Evolutionary conservation across 2,888 invertebrate genomes (phyloP).

Genomic region (Drosophila basisetae): DNA sequence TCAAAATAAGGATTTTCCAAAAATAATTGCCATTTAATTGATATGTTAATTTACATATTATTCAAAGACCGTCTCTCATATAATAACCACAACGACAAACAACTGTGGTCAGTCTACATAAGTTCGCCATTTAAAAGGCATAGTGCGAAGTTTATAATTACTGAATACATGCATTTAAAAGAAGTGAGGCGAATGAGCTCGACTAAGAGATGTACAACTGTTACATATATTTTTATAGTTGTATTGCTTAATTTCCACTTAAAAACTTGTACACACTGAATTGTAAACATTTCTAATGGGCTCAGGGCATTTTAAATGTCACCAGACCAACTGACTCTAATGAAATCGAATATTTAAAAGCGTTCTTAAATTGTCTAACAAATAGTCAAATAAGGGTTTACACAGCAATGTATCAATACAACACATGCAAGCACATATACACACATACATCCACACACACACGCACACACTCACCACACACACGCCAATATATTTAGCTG

Average conservation of each 20-base stretch:
- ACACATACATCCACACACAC: background rate
- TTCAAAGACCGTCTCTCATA: background rate
- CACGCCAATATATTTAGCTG: background rate
- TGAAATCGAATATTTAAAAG: background rate
- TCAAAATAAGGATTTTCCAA: background rate
- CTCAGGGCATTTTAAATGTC: no score
- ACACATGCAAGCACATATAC: background rate
- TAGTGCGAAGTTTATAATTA: accelerated
- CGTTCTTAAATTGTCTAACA: background rate
- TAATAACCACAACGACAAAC: background rate
- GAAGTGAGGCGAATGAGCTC: background rate
- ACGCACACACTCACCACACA: background rate
- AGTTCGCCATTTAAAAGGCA: background rate
- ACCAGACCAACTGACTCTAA: background rate
- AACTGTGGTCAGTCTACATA: background rate
- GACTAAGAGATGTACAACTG: background rate
- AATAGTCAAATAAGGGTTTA: background rate
- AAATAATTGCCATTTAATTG: background rate
- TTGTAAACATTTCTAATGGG: background rate
- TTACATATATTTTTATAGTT: background rate
- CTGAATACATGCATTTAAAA: background rate
- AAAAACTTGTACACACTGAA: background rate
- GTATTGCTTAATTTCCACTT: accelerated
- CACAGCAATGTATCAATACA: background rate
- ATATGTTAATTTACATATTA: background rate